Percentiles rank a stretch among this genome's conserved stretches.
phyloP scores from a whole-genome alignment of 2,797 vertebrate species.

The Ctenosaura bakeri region DNA sequence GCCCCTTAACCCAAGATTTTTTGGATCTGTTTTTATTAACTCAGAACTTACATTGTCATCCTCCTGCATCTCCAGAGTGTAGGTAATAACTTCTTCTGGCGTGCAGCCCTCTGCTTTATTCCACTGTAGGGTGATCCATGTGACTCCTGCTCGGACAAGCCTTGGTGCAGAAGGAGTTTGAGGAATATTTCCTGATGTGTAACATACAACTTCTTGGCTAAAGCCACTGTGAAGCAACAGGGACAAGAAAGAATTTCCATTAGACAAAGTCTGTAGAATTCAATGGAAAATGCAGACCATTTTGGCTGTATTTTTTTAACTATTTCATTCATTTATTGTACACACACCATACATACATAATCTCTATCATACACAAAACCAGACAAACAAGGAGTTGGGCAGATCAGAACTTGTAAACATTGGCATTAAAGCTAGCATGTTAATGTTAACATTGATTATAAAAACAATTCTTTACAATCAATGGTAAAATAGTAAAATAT shows the following conservation, averaged over 20 bases:
- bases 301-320: background rate
- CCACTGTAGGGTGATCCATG: slow-evolving; percentile 96
- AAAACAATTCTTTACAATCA: no score
- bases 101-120: slow-evolving; percentile 90
- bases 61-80: slow-evolving; percentile 97
- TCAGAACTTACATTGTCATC: slow-evolving; percentile 87
- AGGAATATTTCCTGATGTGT: slow-evolving; percentile 94
- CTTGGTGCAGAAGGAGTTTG: slow-evolving; percentile 92
- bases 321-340: background rate
- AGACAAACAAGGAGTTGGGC: background rate
- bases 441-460: no score
- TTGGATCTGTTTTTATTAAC: fast-evolving
- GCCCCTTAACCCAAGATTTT: background rate
- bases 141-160: slow-evolving; percentile 91
- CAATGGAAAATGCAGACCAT: background rate
- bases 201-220: slow-evolving; percentile 94
- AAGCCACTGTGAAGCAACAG: slow-evolving; percentile 84
- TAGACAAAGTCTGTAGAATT: background rate
- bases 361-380: background rate
- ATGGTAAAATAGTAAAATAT: no score
- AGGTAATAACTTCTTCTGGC: slow-evolving; percentile 91
- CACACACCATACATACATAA: background rate
- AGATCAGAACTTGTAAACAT: background rate
- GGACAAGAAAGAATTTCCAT: background rate
- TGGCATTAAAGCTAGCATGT: no score